A percentile compares a stretch with the other conserved stretches of the same genome.
These are phyloP conservation scores for Lydus trimaculatus DNA, from an alignment of 2,888 invertebrate species.

Conservation along the genomic window DNA sequence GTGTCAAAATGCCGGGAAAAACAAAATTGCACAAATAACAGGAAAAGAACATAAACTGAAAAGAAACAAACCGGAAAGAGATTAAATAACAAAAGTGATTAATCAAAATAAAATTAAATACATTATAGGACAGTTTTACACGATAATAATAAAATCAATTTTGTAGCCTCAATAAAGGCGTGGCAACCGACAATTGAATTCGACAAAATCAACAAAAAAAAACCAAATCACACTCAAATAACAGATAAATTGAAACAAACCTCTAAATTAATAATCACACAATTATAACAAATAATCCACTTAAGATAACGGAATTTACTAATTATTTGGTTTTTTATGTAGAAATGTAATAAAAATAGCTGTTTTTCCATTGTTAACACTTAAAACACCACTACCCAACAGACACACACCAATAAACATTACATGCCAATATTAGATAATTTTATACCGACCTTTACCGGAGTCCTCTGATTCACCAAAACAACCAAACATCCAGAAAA, in stretches of 20 bases:
- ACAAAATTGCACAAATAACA: background rate
- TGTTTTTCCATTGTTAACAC: background rate
- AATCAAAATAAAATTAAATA: background rate
- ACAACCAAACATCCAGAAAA: conserved; percentile 57
- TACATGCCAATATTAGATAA: conserved; percentile 30
- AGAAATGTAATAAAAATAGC: background rate
- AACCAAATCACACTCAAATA: background rate
- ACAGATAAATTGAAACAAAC: background rate
- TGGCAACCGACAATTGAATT: background rate
- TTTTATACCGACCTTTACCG: conserved; percentile 52
- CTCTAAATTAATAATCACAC: background rate
- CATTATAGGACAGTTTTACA: background rate
- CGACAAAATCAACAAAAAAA: background rate
- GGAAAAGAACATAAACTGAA: too few relatives aligned
- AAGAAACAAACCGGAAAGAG: background rate
- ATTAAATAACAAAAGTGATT: background rate
- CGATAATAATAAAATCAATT: background rate
- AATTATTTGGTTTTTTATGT: too few relatives aligned
- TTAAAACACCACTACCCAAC: background rate
- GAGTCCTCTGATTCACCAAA: conserved; percentile 57
- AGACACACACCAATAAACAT: conserved; percentile 28
- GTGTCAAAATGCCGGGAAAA: background rate
- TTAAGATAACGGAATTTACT: too few relatives aligned
- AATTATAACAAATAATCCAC: too few relatives aligned
- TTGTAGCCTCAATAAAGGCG: background rate